These are phyloP conservation scores for Parnassius glacialis DNA, from an alignment of 2,888 invertebrate genomes.

Conservation along the genomic window DNA sequence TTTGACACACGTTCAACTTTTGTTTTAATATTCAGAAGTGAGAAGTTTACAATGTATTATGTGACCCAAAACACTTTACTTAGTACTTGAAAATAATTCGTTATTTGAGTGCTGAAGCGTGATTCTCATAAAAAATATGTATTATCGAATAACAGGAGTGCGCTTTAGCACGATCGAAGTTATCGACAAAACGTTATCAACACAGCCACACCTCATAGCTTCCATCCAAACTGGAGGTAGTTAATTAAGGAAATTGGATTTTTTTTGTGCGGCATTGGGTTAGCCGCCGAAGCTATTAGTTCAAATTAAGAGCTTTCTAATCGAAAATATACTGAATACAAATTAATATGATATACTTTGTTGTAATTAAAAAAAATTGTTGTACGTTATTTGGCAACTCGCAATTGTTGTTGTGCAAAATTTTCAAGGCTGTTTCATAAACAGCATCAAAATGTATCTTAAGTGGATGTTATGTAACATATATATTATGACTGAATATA, in stretches of 20 bases:
- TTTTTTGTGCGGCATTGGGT: constrained; percentile 73
- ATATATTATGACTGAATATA: too few relatives aligned
- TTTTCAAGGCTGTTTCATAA: too few relatives aligned
- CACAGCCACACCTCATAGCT: constrained; percentile 67
- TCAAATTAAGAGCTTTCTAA: constrained; percentile 75
- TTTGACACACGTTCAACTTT: background rate
- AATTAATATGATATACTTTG: background rate
- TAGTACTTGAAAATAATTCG: constrained; percentile 16
- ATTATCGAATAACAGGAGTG: constrained; percentile 39
- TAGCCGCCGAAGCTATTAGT: constrained; percentile 76
- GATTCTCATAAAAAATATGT: constrained; percentile 23
- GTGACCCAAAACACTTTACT: constrained; percentile 1
- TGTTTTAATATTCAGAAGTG: too few relatives aligned
- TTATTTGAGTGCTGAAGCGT: constrained; percentile 23
- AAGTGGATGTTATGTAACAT: too few relatives aligned
- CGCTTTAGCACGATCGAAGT: constrained; percentile 61
- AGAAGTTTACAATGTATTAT: background rate
- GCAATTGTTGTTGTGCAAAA: too few relatives aligned
- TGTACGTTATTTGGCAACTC: too few relatives aligned
- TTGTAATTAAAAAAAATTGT: too few relatives aligned
- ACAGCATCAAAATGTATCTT: too few relatives aligned
- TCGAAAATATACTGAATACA: constrained; percentile 45
- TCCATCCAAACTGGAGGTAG: constrained; percentile 63
- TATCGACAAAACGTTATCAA: constrained; percentile 63
- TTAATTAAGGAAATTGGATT: constrained; percentile 81